Conservation (phyloP, 2,797 vertebrate species). For the Staurois parvus region DNA sequence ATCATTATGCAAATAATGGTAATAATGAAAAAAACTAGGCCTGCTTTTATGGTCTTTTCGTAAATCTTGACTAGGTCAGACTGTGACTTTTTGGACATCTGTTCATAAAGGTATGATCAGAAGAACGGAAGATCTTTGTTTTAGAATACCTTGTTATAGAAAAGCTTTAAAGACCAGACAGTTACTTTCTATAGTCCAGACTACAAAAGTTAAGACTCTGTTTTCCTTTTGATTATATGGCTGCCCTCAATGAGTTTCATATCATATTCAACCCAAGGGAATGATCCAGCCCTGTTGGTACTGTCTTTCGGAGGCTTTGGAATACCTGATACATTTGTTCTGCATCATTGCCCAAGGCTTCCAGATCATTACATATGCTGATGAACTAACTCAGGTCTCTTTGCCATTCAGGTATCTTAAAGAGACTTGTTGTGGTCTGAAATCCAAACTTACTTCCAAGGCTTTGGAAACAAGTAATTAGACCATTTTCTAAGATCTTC, state of each 20-base stretch:
- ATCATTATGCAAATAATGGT: no score
- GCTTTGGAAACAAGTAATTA: conserved; percentile 22
- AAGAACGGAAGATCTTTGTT: neutral
- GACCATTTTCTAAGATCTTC: conserved; percentile 17
- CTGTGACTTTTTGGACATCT: neutral
- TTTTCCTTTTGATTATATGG: conserved; percentile 38
- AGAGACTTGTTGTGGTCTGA: conserved; percentile 26
- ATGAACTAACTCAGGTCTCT: conserved; percentile 40
- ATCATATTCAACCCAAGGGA: conserved; percentile 48
- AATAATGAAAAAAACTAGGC: no score
- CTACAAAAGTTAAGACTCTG: conserved; percentile 33
- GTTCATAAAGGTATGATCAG: conserved; percentile 1
- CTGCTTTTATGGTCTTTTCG: no score
- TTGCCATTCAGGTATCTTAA: conserved; percentile 35
- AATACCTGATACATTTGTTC: conserved; percentile 60
- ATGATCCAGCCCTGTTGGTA: conserved; percentile 33
- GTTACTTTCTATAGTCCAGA: conserved; percentile 30
- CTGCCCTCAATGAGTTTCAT: conserved; percentile 24
- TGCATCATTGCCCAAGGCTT: conserved; percentile 51
- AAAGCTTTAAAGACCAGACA: conserved; percentile 33
- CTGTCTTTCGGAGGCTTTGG: conserved; percentile 39
- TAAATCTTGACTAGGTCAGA: neutral
- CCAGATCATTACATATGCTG: conserved; percentile 37
- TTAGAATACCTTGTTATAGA: conserved; percentile 1
- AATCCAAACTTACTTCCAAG: conserved; percentile 23